Evolutionary conservation across 2,797 vertebrate genomes (phyloP).

Genomic region (Pipistrellus pipistrellus): DNA sequence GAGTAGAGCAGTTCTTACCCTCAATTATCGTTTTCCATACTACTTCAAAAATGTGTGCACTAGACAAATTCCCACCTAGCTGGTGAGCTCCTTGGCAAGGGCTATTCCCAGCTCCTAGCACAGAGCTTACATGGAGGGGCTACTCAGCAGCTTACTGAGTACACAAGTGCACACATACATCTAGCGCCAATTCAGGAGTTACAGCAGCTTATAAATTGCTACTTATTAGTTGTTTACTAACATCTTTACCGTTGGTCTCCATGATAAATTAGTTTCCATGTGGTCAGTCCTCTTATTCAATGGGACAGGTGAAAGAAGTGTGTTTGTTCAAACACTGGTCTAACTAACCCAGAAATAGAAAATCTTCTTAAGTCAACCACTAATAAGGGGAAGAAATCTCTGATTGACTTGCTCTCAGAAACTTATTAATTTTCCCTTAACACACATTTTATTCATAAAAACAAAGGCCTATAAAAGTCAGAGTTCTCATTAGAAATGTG

Average conservation of each 20-base stretch:
- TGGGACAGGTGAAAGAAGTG: not conserved
- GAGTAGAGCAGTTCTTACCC: not conserved
- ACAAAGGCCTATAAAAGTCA: not conserved
- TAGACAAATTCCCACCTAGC: not conserved
- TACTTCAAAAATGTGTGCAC: not conserved
- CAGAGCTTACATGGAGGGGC: not conserved
- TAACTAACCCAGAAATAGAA: not conserved
- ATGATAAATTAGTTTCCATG: not conserved
- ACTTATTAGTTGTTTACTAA: not conserved
- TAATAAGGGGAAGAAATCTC: not conserved
- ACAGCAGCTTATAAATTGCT: not conserved
- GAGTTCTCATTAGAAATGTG: conserved; percentile 13
- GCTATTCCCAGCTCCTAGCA: not conserved
- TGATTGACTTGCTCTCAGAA: not conserved
- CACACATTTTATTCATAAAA: conserved; percentile 13
- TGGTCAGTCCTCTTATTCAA: not conserved
- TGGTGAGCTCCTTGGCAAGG: not conserved
- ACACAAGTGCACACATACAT: not conserved
- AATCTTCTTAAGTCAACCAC: not conserved
- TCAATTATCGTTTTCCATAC: not conserved
- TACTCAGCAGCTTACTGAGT: not conserved
- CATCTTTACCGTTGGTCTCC: not conserved
- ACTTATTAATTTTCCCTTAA: not conserved
- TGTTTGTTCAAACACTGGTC: not conserved
- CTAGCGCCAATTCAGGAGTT: not conserved